Evolutionary conservation across 2,113 vertebrate species (phyloP), one percentile per base, ranked within the genome.

Genomic region (Engraulis encrasicolus): DNA sequence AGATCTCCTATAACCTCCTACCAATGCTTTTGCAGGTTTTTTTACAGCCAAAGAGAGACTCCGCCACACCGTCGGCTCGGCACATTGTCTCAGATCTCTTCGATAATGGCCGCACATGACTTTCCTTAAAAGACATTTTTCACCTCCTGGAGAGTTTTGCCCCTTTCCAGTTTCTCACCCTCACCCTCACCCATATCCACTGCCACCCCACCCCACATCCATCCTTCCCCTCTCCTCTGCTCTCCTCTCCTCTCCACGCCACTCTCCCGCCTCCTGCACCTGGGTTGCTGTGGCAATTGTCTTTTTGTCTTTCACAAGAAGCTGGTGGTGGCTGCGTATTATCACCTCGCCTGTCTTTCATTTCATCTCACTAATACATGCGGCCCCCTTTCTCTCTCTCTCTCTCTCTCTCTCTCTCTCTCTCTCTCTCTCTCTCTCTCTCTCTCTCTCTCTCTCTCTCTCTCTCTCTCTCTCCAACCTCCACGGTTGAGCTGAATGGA

Each of bases 81-180:
- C 66, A 36, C 66, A 74, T 85, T 71, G 37, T 82, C 34, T 48
- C 19, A 45, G 58, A 87, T 87, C 77, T 88, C 81, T 83, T 85
- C 82, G 83, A 89, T 88, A 88, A 88, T 89, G 81, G 85, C 84
- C 86, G 84, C 82, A 84, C 82, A 31, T 86, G 83, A 88, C 86
- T 89, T 82, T 48, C n/a, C 36, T 71, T 54, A 58, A 17, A 80
- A 52, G 66, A 38, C 66, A 78, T 78, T 15, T 14, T 23, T 18
- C 52, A 81, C 80, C 82, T 74, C 80, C 49, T 78, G n/a, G 81
- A 37, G 77, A 82, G 79, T 84, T 84, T 79, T 52, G 79, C 66
- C 27, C 66, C 66, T 31, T 34, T 15, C 66, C 12, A 14, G 4
- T 34, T 31, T 31, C 66, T 31, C 27, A 14, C 11, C 11, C 77